Evolutionary conservation across 2,113 vertebrate species (phyloP).

Genomic region (Mohoua ochrocephala): DNA sequence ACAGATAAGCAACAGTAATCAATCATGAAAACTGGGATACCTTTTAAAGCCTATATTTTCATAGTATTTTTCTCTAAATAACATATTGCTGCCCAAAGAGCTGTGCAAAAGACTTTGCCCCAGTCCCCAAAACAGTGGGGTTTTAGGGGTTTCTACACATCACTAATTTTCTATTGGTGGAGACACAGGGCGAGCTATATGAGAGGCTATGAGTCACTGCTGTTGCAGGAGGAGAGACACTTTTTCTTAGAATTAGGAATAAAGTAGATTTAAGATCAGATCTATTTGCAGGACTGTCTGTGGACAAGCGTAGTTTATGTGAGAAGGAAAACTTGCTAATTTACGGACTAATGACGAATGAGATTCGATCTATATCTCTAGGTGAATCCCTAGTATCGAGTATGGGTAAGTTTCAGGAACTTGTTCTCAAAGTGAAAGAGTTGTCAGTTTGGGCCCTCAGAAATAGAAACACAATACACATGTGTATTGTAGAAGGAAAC

Average conservation of each 20-base stretch:
- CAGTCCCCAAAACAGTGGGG: background rate
- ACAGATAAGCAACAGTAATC: background rate
- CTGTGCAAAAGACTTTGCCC: background rate
- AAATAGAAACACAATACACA: background rate
- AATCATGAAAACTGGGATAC: background rate
- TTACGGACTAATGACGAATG: background rate
- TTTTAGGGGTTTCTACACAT: background rate
- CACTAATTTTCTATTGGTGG: background rate
- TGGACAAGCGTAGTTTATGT: background rate
- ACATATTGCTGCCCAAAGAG: fast-evolving
- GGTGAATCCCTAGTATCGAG: background rate
- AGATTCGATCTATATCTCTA: background rate
- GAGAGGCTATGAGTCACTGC: background rate
- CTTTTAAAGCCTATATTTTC: background rate
- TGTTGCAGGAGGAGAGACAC: fast-evolving
- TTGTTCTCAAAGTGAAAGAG: background rate
- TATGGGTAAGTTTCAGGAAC: background rate
- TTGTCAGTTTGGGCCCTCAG: background rate
- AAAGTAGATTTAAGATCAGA: background rate
- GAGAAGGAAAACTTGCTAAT: background rate
- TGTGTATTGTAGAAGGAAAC: background rate
- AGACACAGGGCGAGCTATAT: background rate
- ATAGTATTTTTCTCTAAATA: background rate
- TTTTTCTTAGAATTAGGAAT: background rate
- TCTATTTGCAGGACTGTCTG: background rate